Conservation (phyloP, 2,113 vertebrate species). For the Onychostruthus taczanowskii region DNA sequence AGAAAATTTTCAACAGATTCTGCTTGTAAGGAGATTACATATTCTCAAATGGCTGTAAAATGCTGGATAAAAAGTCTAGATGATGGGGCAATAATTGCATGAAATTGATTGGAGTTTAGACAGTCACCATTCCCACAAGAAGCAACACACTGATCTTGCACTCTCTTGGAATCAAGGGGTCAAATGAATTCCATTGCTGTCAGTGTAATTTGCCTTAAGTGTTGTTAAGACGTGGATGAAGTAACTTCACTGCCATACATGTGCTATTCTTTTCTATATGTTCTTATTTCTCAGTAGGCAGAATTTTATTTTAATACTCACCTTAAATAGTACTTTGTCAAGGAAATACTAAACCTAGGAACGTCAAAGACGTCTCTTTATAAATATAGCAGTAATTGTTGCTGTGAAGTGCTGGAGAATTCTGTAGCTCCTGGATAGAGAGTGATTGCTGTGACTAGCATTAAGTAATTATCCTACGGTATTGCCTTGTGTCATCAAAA, state of each 20-base stretch:
- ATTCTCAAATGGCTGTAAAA: slow-evolving; percentile 17
- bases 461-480: not conserved
- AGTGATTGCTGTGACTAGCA: not conserved
- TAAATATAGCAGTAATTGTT: slow-evolving; percentile 17
- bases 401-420: not conserved
- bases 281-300: not conserved
- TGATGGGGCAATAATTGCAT: not conserved
- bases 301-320: not conserved
- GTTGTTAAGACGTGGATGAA: not conserved
- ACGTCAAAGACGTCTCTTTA: not conserved
- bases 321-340: slow-evolving; percentile 9
- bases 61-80: not conserved
- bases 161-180: not conserved
- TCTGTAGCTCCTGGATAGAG: not conserved
- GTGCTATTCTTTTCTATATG: not conserved
- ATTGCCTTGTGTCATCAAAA: not conserved
- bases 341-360: not conserved
- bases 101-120: not conserved
- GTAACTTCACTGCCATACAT: not conserved
- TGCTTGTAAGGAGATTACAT: slow-evolving; percentile 28
- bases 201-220: not conserved
- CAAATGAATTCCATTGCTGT: not conserved
- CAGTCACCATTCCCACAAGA: not conserved
- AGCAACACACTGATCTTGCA: not conserved
- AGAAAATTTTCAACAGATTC: slow-evolving; percentile 15